phyloP scores from a whole-genome alignment of 2,113 vertebrate genomes.

The Austrofundulus limnaeus region DNA sequence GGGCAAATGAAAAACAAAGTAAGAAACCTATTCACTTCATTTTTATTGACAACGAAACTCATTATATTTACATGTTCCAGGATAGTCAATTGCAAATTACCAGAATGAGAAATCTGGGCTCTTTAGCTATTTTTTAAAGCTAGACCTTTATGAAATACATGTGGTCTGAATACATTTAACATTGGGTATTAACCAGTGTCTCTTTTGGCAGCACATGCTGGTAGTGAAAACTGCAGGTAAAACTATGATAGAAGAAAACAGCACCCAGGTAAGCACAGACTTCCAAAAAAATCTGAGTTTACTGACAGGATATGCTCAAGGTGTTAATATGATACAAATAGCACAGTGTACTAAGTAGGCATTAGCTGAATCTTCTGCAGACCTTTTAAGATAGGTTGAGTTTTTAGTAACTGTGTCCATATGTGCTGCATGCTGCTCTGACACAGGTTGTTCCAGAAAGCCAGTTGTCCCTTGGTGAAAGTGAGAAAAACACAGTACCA shows the following conservation, averaged over 20 bases:
- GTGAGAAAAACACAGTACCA: conserved; percentile 54
- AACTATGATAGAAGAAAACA: conserved; percentile 81
- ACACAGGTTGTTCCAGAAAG: conserved; percentile 89
- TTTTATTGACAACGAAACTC: background rate
- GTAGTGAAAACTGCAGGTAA: conserved; percentile 84
- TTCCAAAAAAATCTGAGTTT: background rate
- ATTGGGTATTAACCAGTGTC: conserved; percentile 16
- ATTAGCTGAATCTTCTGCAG: background rate
- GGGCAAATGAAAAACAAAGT: conserved; percentile 85
- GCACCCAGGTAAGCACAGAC: conserved; percentile 83
- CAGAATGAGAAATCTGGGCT: background rate
- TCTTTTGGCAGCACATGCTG: conserved; percentile 80
- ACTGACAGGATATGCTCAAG: background rate
- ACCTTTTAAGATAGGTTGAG: background rate
- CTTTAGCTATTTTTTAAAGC: background rate
- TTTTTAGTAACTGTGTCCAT: background rate
- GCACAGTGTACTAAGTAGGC: background rate
- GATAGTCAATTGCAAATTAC: background rate
- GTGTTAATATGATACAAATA: conserved; percentile 4
- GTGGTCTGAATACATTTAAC: background rate
- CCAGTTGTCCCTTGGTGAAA: conserved; percentile 73
- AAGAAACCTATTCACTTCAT: conserved; percentile 26
- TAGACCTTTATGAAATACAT: background rate
- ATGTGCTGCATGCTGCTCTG: background rate
- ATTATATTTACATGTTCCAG: background rate